Conservation (phyloP, 1,140 invertebrate species). For the Tetramorium alpestre region DNA sequence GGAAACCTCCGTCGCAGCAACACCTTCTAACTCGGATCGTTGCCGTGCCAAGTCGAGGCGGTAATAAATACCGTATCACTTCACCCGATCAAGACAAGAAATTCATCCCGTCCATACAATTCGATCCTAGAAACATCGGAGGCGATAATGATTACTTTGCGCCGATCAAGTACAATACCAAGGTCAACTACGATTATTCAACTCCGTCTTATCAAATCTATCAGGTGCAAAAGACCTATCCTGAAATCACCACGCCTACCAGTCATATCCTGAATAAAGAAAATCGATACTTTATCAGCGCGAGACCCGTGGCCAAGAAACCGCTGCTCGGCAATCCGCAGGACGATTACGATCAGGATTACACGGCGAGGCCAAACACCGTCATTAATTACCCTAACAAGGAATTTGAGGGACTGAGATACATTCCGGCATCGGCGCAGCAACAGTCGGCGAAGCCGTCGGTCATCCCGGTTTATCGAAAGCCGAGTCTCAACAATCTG, state of each 20-base stretch:
- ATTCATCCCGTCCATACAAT: constrained; percentile 83
- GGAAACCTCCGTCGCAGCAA: neutral
- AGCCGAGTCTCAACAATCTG: constrained; percentile 77
- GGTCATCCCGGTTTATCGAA: constrained; percentile 1
- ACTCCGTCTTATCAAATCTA: constrained; percentile 38
- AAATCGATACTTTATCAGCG: constrained; percentile 66
- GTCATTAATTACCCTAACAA: constrained; percentile 68
- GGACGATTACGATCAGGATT: constrained; percentile 76
- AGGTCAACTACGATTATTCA: constrained; percentile 72
- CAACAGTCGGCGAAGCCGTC: constrained; percentile 5
- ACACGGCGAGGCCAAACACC: constrained; percentile 63
- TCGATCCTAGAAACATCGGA: constrained; percentile 79
- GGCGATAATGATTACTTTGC: constrained; percentile 80
- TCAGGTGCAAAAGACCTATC: constrained; percentile 49
- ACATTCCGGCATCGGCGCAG: constrained; percentile 43
- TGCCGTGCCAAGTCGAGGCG: constrained; percentile 35
- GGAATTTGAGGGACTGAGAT: constrained; percentile 77
- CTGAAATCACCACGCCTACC: constrained; percentile 59
- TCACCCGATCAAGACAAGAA: constrained; percentile 70
- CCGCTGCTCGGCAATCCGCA: constrained; percentile 44
- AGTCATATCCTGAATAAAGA: constrained; percentile 52
- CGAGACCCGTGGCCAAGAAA: constrained; percentile 70
- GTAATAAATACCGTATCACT: constrained; percentile 49
- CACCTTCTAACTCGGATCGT: neutral
- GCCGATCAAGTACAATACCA: constrained; percentile 78